A percentile compares a stretch with the other conserved stretches of the same genome.
Evolutionary conservation across 2,797 vertebrate genomes (phyloP).

Genomic region (Macropus fuliginosus): DNA sequence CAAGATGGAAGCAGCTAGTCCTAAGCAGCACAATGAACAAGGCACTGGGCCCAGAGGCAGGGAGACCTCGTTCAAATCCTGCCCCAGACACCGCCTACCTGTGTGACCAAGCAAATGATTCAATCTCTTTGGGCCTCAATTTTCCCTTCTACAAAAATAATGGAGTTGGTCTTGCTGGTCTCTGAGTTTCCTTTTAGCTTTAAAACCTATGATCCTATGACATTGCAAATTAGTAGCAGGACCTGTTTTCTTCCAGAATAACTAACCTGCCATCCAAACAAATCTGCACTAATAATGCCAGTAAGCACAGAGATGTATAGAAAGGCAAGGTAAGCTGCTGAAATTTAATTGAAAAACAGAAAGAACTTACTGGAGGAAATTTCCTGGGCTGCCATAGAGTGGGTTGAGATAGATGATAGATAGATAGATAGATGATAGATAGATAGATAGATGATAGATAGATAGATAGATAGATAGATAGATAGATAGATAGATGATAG

Average conservation of each 20-base stretch:
- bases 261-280: not conserved
- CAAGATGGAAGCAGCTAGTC: not conserved
- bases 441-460: no score
- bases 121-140: not conserved
- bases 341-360: not conserved
- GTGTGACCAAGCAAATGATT: not conserved
- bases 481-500: not conserved
- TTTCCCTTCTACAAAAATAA: not conserved
- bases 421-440: not conserved
- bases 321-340: not conserved
- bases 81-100: not conserved
- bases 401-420: not conserved
- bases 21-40: not conserved
- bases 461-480: no score
- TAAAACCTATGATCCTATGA: not conserved
- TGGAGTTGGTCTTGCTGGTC: not conserved
- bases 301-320: not conserved
- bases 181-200: not conserved
- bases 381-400: not conserved
- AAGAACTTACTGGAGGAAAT: not conserved
- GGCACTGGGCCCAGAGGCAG: not conserved
- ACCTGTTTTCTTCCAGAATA: not conserved
- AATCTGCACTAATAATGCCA: not conserved
- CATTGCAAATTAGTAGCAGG: not conserved
- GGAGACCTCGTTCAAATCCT: not conserved